Percentiles rank a stretch among this genome's conserved stretches.
Evolutionary conservation across 2,888 invertebrate species (phyloP).

Genomic region (Eupithecia subumbrata): DNA sequence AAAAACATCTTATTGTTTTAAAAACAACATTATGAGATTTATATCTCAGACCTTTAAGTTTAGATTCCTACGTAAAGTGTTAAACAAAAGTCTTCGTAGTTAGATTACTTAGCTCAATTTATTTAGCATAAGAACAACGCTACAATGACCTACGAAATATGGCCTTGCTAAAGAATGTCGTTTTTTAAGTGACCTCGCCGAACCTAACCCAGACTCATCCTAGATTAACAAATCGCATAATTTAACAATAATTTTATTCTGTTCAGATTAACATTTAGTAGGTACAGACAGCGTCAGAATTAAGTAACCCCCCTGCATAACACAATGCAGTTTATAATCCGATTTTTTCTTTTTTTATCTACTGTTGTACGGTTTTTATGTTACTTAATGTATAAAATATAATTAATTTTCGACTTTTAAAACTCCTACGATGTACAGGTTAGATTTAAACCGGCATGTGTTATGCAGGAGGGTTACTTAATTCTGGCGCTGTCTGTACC

Average conservation of each 20-base stretch:
- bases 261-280: background rate
- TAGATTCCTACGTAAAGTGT: background rate
- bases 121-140: background rate
- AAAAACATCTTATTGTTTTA: background rate
- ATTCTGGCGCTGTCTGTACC: no score
- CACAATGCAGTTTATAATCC: no score
- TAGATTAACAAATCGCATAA: slow-evolving; percentile 25
- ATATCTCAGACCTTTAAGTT: background rate
- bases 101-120: background rate
- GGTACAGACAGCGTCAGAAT: no score
- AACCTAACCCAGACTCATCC: slow-evolving; percentile 15
- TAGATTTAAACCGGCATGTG: no score
- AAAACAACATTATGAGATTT: no score
- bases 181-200: slow-evolving; percentile 13
- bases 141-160: slow-evolving; percentile 1
- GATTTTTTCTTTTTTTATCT: no score
- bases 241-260: background rate
- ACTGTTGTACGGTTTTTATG: no score
- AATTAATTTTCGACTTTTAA: no score
- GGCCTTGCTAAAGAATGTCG: slow-evolving; percentile 6
- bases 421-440: no score
- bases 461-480: no score
- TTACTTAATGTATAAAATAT: no score
- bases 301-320: no score
- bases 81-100: background rate